These are phyloP conservation scores for Sminthurinus aureus DNA, from an alignment of 2,888 invertebrate genomes.

Conservation along the genomic window DNA sequence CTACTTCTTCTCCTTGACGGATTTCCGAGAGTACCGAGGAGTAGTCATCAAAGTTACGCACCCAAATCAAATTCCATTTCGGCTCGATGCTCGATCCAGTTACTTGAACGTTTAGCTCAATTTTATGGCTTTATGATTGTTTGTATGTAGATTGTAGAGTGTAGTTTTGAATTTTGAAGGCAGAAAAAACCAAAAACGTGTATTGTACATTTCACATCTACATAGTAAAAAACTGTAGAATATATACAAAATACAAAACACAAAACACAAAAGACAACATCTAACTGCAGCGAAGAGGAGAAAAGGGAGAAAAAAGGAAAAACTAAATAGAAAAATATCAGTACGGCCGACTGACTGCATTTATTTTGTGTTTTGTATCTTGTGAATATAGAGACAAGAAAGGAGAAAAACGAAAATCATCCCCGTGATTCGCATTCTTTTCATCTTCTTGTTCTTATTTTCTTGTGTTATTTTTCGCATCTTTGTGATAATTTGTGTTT, in stretches of 20 bases:
- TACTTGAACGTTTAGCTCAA: background rate
- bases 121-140: background rate
- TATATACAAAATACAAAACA: no score
- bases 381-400: background rate
- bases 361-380: no score
- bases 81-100: background rate
- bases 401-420: conserved; percentile 16
- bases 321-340: background rate
- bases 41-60: no score
- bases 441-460: background rate
- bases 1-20: background rate
- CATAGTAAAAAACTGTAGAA: no score
- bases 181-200: no score
- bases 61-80: no score
- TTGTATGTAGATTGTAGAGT: background rate
- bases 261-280: background rate
- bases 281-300: conserved; percentile 9
- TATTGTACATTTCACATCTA: no score
- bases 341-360: background rate
- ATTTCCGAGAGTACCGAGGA: background rate
- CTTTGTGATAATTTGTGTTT: conserved; percentile 20
- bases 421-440: conserved; percentile 33
- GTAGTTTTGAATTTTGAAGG: no score
- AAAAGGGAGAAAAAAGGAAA: background rate
- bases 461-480: background rate